These are phyloP conservation scores for Cyprinodon tularosa DNA, from an alignment of 2,113 vertebrate species.

Conservation along the genomic window DNA sequence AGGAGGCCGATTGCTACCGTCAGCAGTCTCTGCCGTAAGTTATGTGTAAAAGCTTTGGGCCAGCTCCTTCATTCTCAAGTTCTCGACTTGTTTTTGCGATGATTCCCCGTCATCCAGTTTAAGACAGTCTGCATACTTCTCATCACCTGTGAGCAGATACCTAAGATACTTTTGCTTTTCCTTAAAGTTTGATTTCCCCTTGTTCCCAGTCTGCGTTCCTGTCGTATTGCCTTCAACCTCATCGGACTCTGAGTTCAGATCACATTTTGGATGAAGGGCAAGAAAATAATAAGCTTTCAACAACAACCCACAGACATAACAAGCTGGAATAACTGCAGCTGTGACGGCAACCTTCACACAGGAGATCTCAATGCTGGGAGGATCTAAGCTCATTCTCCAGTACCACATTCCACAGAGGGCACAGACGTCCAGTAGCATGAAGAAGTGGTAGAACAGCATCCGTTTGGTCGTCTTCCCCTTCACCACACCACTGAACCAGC, in stretches of 20 bases:
- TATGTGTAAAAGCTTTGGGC: constrained; percentile 67
- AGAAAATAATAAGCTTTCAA: constrained; percentile 61
- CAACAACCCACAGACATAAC: constrained; percentile 42
- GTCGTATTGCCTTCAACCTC: background rate
- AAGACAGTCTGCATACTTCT: too few relatives aligned
- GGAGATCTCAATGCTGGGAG: accelerated
- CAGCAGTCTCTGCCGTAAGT: background rate
- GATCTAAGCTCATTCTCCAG: constrained; percentile 45
- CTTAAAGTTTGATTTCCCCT: too few relatives aligned
- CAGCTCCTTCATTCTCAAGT: constrained; percentile 67
- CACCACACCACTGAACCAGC: constrained; percentile 83
- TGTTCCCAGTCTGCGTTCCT: background rate
- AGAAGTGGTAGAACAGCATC: constrained; percentile 79
- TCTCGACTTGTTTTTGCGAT: background rate
- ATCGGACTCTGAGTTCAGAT: background rate
- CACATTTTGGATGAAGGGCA: constrained; percentile 54
- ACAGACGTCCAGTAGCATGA: constrained; percentile 77
- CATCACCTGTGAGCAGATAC: accelerated
- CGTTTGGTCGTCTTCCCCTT: constrained; percentile 69
- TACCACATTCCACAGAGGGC: constrained; percentile 79
- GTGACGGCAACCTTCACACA: background rate
- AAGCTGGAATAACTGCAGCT: accelerated
- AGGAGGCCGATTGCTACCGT: too few relatives aligned
- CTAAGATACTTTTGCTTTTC: too few relatives aligned
- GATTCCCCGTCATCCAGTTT: background rate